phyloP scores from a whole-genome alignment of 2,888 invertebrate species.

The Leptura quadrifasciata region DNA sequence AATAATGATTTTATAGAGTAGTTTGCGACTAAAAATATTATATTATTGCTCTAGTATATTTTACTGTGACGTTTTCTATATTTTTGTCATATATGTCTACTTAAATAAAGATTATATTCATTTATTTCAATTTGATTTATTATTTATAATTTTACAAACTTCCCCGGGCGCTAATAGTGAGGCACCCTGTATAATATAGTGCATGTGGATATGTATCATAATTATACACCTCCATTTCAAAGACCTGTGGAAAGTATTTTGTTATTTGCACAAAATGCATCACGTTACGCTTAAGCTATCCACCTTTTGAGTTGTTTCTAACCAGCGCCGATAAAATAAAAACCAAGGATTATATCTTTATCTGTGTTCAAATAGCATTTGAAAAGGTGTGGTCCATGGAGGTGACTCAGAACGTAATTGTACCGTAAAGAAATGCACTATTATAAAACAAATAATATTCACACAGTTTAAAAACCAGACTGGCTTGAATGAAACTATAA shows the following conservation, averaged over 20 bases:
- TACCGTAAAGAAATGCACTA: constrained; percentile 22
- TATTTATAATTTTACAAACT: no score
- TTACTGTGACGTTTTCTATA: no score
- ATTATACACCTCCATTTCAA: no score
- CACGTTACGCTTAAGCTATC: neutral
- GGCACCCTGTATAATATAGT: no score
- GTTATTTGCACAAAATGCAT: neutral
- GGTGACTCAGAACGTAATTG: constrained; percentile 31
- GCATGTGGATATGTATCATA: no score
- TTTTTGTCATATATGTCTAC: no score
- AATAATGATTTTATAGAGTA: no score
- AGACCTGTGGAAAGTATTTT: neutral
- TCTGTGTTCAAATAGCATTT: constrained; percentile 15
- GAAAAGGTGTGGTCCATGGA: constrained; percentile 16
- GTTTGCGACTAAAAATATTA: no score
- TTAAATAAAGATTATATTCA: no score
- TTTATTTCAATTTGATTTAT: no score
- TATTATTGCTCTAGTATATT: no score
- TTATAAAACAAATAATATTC: constrained; percentile 15
- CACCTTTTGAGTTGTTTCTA: constrained; percentile 16
- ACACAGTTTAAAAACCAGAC: constrained; percentile 21
- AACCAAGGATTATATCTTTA: constrained; percentile 29
- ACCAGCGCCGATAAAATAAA: neutral
- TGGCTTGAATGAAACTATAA: constrained; percentile 27
- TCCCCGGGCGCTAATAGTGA: no score